These are phyloP conservation scores for Drosophila formosana DNA, from an alignment of 2,888 invertebrate genomes.

Conservation along the genomic window DNA sequence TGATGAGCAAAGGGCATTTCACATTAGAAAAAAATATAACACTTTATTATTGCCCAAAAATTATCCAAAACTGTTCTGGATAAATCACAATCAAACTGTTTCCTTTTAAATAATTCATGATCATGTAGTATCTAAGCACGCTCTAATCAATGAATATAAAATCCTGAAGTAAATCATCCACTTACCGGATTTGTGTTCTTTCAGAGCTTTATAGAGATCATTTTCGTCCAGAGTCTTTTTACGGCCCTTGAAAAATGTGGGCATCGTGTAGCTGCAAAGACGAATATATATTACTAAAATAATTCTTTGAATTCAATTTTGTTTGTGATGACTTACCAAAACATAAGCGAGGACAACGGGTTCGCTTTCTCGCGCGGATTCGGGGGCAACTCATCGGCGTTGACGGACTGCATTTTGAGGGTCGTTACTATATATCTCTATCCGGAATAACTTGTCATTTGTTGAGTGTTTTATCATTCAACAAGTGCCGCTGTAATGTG, in stretches of 20 bases:
- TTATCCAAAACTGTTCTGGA: background rate
- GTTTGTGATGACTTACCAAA: constrained; percentile 85
- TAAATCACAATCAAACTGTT: background rate
- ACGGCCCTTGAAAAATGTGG: constrained; percentile 91
- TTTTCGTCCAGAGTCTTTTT: constrained; percentile 89
- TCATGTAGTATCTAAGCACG: background rate
- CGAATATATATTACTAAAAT: background rate
- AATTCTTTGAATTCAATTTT: background rate
- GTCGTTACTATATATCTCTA: constrained; percentile 41
- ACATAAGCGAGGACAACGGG: constrained; percentile 88
- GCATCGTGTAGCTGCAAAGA: constrained; percentile 89
- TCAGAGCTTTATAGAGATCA: constrained; percentile 91
- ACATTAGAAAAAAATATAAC: background rate
- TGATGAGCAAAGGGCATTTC: constrained; percentile 14
- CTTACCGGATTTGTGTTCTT: constrained; percentile 88
- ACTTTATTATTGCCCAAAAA: background rate
- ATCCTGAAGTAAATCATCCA: constrained; percentile 7
- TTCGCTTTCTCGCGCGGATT: constrained; percentile 88
- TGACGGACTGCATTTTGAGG: constrained; percentile 83
- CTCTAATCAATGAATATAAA: background rate
- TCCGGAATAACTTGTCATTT: constrained; percentile 57
- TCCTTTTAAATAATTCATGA: background rate
- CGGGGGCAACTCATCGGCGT: constrained; percentile 84
- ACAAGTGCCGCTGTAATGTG: constrained; percentile 52
- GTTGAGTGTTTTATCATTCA: constrained; percentile 41